phyloP scores from a whole-genome alignment of 2,888 invertebrate species.

The Diabrotica balteata region DNA sequence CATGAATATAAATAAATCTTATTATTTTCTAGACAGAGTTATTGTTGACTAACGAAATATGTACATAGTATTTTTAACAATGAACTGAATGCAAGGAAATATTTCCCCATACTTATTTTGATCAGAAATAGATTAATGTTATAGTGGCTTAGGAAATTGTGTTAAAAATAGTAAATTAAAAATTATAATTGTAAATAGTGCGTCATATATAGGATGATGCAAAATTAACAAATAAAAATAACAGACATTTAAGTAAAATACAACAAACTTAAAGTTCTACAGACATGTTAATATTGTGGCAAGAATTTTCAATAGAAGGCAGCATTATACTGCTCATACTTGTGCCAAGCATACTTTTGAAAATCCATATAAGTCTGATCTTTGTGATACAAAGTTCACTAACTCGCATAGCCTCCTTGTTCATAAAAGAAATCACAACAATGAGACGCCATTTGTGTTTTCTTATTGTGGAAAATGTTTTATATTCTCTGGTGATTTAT shows the following conservation, averaged over 20 bases:
- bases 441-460: slow-evolving; percentile 46
- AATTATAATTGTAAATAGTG: too few species aligned
- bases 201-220: too few species aligned
- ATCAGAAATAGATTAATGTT: too few species aligned
- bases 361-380: slow-evolving; percentile 48
- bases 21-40: too few species aligned
- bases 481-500: slow-evolving; percentile 45
- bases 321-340: slow-evolving; percentile 47
- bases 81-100: too few species aligned
- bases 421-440: slow-evolving; percentile 47
- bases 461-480: slow-evolving; percentile 55
- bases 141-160: too few species aligned
- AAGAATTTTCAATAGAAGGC: slow-evolving; percentile 46
- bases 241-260: too few species aligned
- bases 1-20: slow-evolving; percentile 10
- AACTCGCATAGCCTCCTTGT: slow-evolving; percentile 47
- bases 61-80: too few species aligned
- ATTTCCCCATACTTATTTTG: too few species aligned
- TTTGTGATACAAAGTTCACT: slow-evolving; percentile 46
- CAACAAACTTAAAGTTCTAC: slow-evolving; percentile 35
- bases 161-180: too few species aligned
- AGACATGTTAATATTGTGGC: slow-evolving; percentile 48
- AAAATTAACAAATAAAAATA: too few species aligned
- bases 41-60: too few species aligned
- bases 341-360: slow-evolving; percentile 48